phyloP scores from a whole-genome alignment of 2,113 vertebrate species.

The Syngnathoides biaculeatus region DNA sequence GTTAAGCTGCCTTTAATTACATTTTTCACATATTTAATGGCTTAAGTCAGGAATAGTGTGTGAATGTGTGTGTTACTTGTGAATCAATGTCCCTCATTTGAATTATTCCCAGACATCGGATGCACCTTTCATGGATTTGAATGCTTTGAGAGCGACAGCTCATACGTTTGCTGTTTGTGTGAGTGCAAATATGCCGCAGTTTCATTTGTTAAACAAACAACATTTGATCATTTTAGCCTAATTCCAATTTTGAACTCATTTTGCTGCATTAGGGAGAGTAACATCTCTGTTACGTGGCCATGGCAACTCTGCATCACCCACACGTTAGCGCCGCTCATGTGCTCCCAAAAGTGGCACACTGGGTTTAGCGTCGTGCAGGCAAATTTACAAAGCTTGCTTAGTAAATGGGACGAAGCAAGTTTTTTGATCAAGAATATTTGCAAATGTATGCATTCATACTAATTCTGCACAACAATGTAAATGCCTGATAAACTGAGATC shows the following conservation, averaged over 20 bases:
- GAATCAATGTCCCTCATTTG: neutral
- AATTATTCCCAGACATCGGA: neutral
- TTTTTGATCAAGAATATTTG: neutral
- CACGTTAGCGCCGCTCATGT: neutral
- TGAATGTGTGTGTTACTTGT: neutral
- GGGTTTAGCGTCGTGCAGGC: neutral
- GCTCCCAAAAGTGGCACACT: neutral
- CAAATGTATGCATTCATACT: no score
- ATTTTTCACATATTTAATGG: neutral
- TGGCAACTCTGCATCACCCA: neutral
- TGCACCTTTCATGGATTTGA: neutral
- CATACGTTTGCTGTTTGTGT: neutral
- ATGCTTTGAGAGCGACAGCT: neutral
- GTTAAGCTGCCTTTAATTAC: slow-evolving; percentile 11
- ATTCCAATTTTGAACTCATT: neutral
- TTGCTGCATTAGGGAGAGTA: neutral
- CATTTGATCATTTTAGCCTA: neutral
- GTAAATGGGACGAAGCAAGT: neutral
- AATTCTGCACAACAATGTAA: no score
- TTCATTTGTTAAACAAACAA: neutral
- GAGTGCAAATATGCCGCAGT: neutral
- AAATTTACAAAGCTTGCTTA: neutral
- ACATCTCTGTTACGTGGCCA: neutral
- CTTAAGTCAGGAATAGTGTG: neutral
- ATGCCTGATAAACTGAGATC: neutral